Base-by-base conservation (phyloP, 2,797 vertebrate genomes). In the Antrozous pallidus region DNA sequence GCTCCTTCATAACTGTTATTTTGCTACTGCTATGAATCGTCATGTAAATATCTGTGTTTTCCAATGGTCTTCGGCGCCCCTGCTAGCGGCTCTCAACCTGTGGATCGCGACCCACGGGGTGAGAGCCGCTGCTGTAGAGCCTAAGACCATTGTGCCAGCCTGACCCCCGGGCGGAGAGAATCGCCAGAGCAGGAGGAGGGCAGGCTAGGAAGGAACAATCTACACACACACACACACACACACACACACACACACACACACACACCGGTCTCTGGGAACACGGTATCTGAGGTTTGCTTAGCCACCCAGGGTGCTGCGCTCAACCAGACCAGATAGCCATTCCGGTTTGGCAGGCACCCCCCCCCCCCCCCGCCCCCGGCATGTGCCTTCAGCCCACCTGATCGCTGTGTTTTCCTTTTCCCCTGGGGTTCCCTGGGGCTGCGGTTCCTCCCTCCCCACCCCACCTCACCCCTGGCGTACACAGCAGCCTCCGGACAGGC, bases 321-420 rank as follows among this genome's bases (percentile, higher is more conserved):
- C 54, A 82, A 74, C 74, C 93, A 84, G 92, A 67, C 91, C 82
- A 69, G 93, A 92, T 90, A 96, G 92, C 85, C 90, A 83, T 80
- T 93, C 96, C n/a, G 2, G 90, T 92, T 80, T 56, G 63, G 91
- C 93, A 87, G 90, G 90, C 71, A n/a, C n/a, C n/a, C n/a, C n/a
- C n/a, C n/a, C n/a, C n/a, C n/a, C n/a, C n/a, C n/a, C 49, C 77
- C 70, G 3, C 63, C 26, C 78, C 45, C 51, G 67, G 71, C 58
- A 51, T 24, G 78, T 36, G 84, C 84, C 61, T 91, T 81, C 42
- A 73, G 90, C 78, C 90, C 78, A 75, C 85, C 85, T 56, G 28
- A 73, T 8, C 63, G 63, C 33, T 89, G 69, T 85, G 77, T 93
- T 94, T 97, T 85, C 82, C 88, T 63, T 95, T 47, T 80, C 67